Percentiles rank a stretch among this genome's conserved stretches.
phyloP scores from a whole-genome alignment of 2,888 invertebrate genomes.

The Aspidiotus rigidus region DNA sequence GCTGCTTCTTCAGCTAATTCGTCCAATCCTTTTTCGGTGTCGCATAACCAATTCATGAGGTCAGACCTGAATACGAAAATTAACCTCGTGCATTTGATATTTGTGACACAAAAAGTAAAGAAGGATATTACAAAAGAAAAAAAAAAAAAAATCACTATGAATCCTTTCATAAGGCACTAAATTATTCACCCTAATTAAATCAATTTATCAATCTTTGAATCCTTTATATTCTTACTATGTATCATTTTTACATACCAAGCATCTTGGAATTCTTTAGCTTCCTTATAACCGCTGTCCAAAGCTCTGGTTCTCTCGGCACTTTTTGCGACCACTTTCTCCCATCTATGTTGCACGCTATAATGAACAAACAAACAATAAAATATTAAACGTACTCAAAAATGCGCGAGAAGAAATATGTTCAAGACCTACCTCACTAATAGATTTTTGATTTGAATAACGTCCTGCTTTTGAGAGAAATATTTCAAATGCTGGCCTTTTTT shows the following conservation, averaged over 20 bases:
- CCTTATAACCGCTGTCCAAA: conserved; percentile 89
- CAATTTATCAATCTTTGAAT: not conserved
- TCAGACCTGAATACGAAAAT: conserved; percentile 46
- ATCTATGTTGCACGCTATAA: conserved; percentile 80
- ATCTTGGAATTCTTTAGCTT: conserved; percentile 89
- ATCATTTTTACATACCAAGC: conserved; percentile 63
- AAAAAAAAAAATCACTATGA: no score
- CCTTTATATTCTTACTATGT: no score
- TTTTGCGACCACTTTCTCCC: conserved; percentile 94
- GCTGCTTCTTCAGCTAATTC: conserved; percentile 63
- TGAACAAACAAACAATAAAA: not conserved
- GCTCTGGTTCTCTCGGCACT: conserved; percentile 88
- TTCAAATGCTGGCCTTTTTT: conserved; percentile 96
- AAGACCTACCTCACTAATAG: conserved; percentile 59
- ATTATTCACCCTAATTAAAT: no score
- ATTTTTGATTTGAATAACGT: conserved; percentile 97
- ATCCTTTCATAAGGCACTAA: no score
- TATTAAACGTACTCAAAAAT: not conserved
- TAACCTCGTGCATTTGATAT: not conserved
- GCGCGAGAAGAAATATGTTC: not conserved
- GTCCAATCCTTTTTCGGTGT: conserved; percentile 74
- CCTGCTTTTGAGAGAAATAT: conserved; percentile 98
- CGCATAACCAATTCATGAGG: conserved; percentile 81
- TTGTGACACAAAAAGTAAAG: no score
- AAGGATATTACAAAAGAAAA: no score